Conservation (phyloP, 2,888 invertebrate genomes). For the Trissoscelio sp. region DNA sequence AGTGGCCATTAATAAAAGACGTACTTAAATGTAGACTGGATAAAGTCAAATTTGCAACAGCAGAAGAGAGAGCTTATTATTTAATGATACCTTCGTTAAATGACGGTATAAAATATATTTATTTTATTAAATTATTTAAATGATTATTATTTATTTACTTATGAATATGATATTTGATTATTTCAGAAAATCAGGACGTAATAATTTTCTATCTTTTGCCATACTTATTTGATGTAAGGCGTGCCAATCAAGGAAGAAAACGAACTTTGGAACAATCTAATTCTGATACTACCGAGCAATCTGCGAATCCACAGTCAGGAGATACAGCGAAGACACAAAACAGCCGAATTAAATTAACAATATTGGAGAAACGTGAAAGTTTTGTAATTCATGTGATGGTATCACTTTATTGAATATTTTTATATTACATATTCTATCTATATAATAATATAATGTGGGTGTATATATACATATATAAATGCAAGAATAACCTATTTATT, state of each 20-base stretch:
- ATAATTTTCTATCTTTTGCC: constrained; percentile 10
- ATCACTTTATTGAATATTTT: too few relatives aligned
- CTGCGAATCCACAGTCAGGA: not conserved
- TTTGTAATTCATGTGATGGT: constrained; percentile 13
- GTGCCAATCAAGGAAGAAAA: not conserved
- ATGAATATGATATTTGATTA: not conserved
- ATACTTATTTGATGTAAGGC: constrained; percentile 4
- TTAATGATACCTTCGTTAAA: not conserved
- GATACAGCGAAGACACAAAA: not conserved
- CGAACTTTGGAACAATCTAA: not conserved
- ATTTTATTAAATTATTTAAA: not conserved
- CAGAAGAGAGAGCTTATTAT: constrained; percentile 1
- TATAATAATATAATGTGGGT: too few relatives aligned
- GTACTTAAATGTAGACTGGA: not conserved
- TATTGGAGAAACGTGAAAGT: constrained; percentile 11
- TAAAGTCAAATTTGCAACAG: not conserved
- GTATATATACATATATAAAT: too few relatives aligned
- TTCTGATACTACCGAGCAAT: not conserved
- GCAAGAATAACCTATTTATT: not conserved
- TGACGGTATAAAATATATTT: not conserved
- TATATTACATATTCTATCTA: too few relatives aligned
- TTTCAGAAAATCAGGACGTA: constrained; percentile 1
- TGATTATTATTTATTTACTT: not conserved
- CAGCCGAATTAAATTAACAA: constrained; percentile 1
- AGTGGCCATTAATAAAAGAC: not conserved